phyloP scores from a whole-genome alignment of 2,797 vertebrate species.

The Gymnoscopelus microlampas region DNA sequence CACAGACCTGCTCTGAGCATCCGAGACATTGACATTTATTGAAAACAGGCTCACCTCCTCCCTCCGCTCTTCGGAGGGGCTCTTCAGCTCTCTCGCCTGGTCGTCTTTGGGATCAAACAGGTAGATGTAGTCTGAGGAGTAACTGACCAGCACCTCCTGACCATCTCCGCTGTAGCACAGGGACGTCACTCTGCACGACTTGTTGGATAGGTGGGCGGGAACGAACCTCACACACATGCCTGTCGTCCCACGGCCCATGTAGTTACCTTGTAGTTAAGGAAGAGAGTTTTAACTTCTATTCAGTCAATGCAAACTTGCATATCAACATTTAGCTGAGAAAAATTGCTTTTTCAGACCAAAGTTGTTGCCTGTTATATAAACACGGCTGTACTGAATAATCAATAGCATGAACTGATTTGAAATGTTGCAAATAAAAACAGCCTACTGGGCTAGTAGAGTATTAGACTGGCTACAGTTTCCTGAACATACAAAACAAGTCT shows the following conservation, averaged over 20 bases:
- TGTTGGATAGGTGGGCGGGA: slow-evolving; percentile 93
- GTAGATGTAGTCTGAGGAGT: slow-evolving; percentile 98
- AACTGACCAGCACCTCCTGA: slow-evolving; percentile 97
- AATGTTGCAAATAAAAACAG: no score
- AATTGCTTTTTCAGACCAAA: no score
- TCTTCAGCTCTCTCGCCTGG: slow-evolving; percentile 94
- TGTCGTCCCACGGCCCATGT: slow-evolving; percentile 91
- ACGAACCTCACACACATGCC: slow-evolving; percentile 98
- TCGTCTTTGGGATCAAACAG: slow-evolving; percentile 97
- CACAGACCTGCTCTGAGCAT: not conserved
- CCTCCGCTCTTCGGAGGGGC: slow-evolving; percentile 92
- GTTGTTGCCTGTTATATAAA: no score
- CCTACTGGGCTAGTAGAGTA: no score
- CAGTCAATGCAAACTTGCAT: no score
- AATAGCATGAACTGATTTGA: no score
- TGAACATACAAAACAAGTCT: no score
- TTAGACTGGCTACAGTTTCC: no score
- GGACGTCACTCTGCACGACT: slow-evolving; percentile 96
- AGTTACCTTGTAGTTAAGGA: slow-evolving; percentile 84
- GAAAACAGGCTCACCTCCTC: slow-evolving; percentile 86
- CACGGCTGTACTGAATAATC: no score
- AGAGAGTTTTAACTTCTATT: not conserved
- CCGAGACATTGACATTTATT: not conserved
- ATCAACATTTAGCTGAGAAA: no score
- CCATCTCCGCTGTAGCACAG: slow-evolving; percentile 97